These are phyloP conservation scores for Saturnia japonica DNA, from an alignment of 2,888 invertebrate species.

Conservation along the genomic window DNA sequence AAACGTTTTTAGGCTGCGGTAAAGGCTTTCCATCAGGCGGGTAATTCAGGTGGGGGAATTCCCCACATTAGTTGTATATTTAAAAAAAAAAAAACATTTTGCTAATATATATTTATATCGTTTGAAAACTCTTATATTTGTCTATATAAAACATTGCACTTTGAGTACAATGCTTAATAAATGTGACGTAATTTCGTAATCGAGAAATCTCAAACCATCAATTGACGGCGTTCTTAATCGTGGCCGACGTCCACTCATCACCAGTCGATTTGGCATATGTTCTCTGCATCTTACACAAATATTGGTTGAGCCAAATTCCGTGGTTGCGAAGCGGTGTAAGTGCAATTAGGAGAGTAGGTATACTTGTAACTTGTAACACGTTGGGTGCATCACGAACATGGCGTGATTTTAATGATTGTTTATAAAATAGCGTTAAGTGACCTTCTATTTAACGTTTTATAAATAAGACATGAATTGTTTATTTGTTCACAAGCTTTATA, in stretches of 20 bases:
- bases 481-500: not conserved
- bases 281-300: conserved; percentile 36
- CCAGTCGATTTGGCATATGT: conserved; percentile 49
- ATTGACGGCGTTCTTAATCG: conserved; percentile 47
- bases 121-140: not conserved
- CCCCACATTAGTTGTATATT: too few species aligned
- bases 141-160: not conserved
- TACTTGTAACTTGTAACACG: conserved; percentile 21
- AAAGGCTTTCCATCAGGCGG: too few species aligned
- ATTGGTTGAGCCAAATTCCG: conserved; percentile 21
- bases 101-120: not conserved
- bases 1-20: too few species aligned
- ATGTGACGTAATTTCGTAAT: conserved; percentile 51
- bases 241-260: conserved; percentile 52
- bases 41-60: too few species aligned
- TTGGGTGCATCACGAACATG: conserved; percentile 20
- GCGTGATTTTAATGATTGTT: conserved; percentile 13
- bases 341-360: conserved; percentile 33
- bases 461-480: not conserved
- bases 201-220: conserved; percentile 51
- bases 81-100: too few species aligned
- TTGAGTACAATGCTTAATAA: not conserved
- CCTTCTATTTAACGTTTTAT: conserved; percentile 10
- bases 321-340: conserved; percentile 31
- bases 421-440: conserved; percentile 12